Conservation (phyloP, 2,888 invertebrate species). For the Phoenoteleia sp. region DNA sequence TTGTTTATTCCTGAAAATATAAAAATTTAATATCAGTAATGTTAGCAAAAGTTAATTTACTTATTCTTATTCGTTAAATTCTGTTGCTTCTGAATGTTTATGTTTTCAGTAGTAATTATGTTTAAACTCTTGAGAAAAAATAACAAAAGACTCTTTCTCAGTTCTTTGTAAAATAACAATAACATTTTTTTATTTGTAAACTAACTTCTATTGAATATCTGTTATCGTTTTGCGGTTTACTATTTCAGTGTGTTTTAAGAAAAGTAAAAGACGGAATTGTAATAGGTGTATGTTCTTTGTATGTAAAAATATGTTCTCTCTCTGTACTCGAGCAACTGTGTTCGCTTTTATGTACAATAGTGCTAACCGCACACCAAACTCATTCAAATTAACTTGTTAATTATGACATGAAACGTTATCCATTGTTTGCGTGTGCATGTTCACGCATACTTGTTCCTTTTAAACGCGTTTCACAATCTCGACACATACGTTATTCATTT, state of each 20-base stretch:
- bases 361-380: not conserved
- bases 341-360: not conserved
- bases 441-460: slow-evolving; percentile 34
- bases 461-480: slow-evolving; percentile 46
- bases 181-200: not conserved
- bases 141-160: too few relatives aligned
- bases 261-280: not conserved
- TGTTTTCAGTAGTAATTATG: too few relatives aligned
- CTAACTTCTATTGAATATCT: not conserved
- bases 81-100: too few relatives aligned
- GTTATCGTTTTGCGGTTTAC: not conserved
- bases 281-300: not conserved
- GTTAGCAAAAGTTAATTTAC: too few relatives aligned
- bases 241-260: not conserved
- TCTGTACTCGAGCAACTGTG: not conserved
- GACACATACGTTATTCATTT: slow-evolving; percentile 30
- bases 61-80: too few relatives aligned
- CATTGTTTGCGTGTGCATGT: slow-evolving; percentile 32
- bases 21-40: too few relatives aligned
- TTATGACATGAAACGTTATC: slow-evolving; percentile 38
- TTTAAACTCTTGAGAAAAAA: too few relatives aligned
- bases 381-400: slow-evolving; percentile 51
- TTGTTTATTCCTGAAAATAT: too few relatives aligned
- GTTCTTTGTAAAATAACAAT: too few relatives aligned
- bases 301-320: not conserved